A percentile compares a stretch with the other conserved stretches of the same genome.
Conservation (phyloP, 2,888 invertebrate genomes). For the Drosophila suboccidentalis region DNA sequence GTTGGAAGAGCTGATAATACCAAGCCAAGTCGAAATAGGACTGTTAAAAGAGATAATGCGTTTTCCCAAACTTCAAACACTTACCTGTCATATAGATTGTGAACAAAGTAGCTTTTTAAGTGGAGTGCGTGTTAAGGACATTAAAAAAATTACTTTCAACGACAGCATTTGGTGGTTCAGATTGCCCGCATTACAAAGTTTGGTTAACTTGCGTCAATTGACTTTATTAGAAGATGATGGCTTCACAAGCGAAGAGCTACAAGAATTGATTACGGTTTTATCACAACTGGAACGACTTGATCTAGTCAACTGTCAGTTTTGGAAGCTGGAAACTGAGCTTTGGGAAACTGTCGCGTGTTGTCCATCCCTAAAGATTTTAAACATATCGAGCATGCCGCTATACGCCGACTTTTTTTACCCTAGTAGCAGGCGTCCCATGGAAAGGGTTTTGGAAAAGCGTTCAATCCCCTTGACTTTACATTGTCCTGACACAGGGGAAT, state of each 20-base stretch:
- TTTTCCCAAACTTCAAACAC: slow-evolving; percentile 19
- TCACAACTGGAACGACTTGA: slow-evolving; percentile 28
- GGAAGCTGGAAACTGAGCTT: slow-evolving; percentile 23
- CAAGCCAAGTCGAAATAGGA: too few relatives aligned
- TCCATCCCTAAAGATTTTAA: slow-evolving; percentile 15
- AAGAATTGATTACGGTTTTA: background rate
- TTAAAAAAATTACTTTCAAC: slow-evolving; percentile 4
- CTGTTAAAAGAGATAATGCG: background rate
- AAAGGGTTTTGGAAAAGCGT: slow-evolving; percentile 8
- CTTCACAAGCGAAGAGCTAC: background rate
- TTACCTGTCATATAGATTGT: background rate
- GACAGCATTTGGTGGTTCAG: slow-evolving; percentile 23
- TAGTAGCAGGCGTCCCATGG: slow-evolving; percentile 20
- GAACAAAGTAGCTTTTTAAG: background rate
- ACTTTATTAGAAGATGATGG: slow-evolving; percentile 20
- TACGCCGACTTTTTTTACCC: slow-evolving; percentile 12
- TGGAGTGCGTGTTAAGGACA: slow-evolving; percentile 5
- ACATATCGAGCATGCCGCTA: slow-evolving; percentile 26
- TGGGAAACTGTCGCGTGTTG: slow-evolving; percentile 25
- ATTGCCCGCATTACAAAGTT: background rate
- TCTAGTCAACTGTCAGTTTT: slow-evolving; percentile 18
- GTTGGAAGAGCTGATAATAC: slow-evolving; percentile 25
- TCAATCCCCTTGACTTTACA: slow-evolving; percentile 8
- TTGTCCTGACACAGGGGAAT: slow-evolving; percentile 10
- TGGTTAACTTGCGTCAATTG: slow-evolving; percentile 15